Base-by-base conservation (phyloP, 1,140 invertebrate species). In the Helicoverpa armigera region DNA sequence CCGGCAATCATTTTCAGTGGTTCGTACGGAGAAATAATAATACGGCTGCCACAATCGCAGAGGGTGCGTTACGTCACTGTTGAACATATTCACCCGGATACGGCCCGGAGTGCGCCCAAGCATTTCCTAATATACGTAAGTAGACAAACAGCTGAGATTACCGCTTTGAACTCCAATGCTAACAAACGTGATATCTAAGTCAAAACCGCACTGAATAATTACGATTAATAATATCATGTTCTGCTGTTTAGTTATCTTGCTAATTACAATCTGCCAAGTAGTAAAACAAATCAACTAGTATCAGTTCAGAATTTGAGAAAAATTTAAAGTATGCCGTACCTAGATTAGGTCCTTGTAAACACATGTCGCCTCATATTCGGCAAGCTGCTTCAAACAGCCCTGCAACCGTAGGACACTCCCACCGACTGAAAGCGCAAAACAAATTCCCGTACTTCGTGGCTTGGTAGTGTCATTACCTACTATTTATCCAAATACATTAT, bases 21-120 rank as follows among this genome's bases (percentile, higher is more conserved):
- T 60, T 89, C 90, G 14, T 78, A 81, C 50, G 93, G 92, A 0
- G 92, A 94, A 87, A 81, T 94, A 16, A 83, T 88, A 43, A 87
- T 94, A 70, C 79, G 90, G 23, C 67, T 94, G 53, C 85, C 88
- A 16, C 72, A 81, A 54, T 80, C 16, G 23, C 72, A 86, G 23
- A 18, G 61, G 35, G 83, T 93, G n/a, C 16, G 51, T 31, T 72
- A 79, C 51, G 23, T 93, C 18, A 91, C 90, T 63, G 70, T 94
- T 0, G 92, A 94, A 83, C 93, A 94, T 78, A 85, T 94, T 18
- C 83, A 84, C 4, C 93, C 93, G 0, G 93, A 94, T 79, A 90
- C 87, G 3, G 88, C 90, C 12, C 81, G 69, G 13, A 94, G 92
- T 82, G 93, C 93, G 16, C 93, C 92, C 9, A 94, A 90, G 53